Base-by-base conservation (phyloP, 1,140 invertebrate genomes). In the Drosophila ogumai region DNA sequence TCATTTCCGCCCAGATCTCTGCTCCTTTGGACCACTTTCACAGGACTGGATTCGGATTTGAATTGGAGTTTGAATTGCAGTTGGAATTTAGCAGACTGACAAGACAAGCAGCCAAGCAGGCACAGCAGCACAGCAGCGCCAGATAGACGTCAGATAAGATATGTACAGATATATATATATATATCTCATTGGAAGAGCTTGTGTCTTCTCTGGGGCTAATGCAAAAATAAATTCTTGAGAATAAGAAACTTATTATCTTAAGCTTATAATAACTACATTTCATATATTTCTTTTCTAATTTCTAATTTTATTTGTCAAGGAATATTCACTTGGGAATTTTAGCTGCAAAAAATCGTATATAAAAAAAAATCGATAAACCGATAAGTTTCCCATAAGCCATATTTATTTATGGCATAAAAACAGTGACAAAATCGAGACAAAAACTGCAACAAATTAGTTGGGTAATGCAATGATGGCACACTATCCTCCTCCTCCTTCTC, bases 1-100 rank as follows among this genome's bases (percentile, higher is more conserved):
- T 68, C 82, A 82, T 87, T 86, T 87, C 82, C 82, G 75, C 36
- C 47, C 50, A 38, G 41, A 55, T 55, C 19, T 46, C 22, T 1
- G 41, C 61, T 49, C 57, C 55, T 47, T 4, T 25, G 31, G 47
- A 56, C 56, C 78, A 74, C 38, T 68, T 68, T 68, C 65, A 40
- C 47, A 28, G 36, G 40, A 32, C 31, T 57, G 55, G 55, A 57
- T 59, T 46, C 0, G 59, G 32, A 38, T 56, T 36, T 47, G 31
- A 38, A 32, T 36, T 12, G 63, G n/a, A 44, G 36, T 12, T 57
- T 25, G 22, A 17, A 25, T 56, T 50, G 47, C 25, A 50, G 47
- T 17, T 56, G 54, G 34, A 56, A 56, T 56, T 43, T 41, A 43
- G 19, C 52, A 12, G 19, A n/a, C 52, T 13, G 52, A 38, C 34